Conservation (phyloP, 2,113 vertebrate species). For the Lophura nycthemera region DNA sequence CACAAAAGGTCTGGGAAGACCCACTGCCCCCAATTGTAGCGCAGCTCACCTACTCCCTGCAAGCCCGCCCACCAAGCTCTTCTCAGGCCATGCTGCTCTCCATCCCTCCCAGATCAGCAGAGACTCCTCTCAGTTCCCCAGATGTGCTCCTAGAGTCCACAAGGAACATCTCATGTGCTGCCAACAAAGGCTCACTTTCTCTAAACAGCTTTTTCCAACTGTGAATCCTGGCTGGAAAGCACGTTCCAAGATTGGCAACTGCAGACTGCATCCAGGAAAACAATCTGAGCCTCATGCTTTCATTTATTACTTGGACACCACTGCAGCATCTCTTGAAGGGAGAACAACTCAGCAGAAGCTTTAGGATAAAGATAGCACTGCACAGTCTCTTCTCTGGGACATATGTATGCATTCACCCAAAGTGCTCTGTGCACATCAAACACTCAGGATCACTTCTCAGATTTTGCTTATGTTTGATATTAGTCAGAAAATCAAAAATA, state of each 20-base stretch:
- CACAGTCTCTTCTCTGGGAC: neutral
- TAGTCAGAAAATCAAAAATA: neutral
- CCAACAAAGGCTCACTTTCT: neutral
- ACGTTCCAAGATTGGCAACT: neutral
- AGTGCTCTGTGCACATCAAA: neutral
- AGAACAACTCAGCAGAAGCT: neutral
- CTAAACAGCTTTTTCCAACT: conserved; percentile 1
- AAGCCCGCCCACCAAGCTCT: neutral
- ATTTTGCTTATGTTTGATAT: neutral
- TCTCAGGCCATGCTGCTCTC: neutral
- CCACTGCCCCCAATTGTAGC: neutral
- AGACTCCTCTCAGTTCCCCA: neutral
- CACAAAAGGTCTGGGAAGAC: neutral
- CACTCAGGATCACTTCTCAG: neutral
- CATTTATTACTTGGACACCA: neutral
- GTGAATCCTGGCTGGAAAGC: neutral
- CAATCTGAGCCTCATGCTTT: neutral
- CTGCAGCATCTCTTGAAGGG: neutral
- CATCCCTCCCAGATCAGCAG: neutral
- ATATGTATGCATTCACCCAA: neutral
- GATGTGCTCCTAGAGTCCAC: neutral
- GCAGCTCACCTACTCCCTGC: conserved; percentile 35
- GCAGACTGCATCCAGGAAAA: neutral
- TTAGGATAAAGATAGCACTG: neutral
- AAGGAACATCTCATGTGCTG: neutral